Base-by-base conservation (phyloP, 2,113 vertebrate species). In the Sisor rabdophorus region DNA sequence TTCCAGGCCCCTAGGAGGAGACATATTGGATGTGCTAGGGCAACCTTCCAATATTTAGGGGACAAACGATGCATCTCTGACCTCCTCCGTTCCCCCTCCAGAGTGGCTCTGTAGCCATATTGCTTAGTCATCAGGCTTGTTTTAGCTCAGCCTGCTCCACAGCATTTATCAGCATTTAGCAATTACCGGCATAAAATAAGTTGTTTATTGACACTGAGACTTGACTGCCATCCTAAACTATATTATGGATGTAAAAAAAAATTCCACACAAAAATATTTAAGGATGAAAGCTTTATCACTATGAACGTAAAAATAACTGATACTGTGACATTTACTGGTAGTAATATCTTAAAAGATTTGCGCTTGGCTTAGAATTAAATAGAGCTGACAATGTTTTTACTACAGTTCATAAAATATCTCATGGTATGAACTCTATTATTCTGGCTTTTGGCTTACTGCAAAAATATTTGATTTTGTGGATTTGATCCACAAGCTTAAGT, bases 121-220 rank as follows among this genome's bases (percentile, higher is more conserved):
- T 67, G 53, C 75, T 20, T 22, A 50, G 63, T 72, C 54, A 80
- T 81, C 70, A 59, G 55, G 54, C 71, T 81, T 44, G 60, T 73
- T 80, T 76, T 47, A 60, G 75, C 53, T 52, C 17, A 26, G 53
- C 50, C 44, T 69, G 54, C 52, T 56, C 40, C 24, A 52, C 17
- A 81, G 13, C 56, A 55, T n/a, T n/a, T n/a, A n/a, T n/a, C n/a
- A n/a, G n/a, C 55, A 26, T 70, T 61, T 64, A 73, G 22, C 69
- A 40, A 81, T 69, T 63, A 74, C 19, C 26, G 44, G 26, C 11
- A 48, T 54, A 16, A 67, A 52, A 52, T 40, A 7, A 10, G 32
- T 56, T 32, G 19, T 64, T 75, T 64, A 75, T 70, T 75, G 30
- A 70, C 47, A 22, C 59, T 48, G n/a, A 55, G 44, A n/a, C 44